A percentile compares a stretch with the other conserved stretches of the same genome.
These are phyloP conservation scores for Drosophila subquinaria DNA, from an alignment of 2,888 invertebrate genomes.

Conservation along the genomic window DNA sequence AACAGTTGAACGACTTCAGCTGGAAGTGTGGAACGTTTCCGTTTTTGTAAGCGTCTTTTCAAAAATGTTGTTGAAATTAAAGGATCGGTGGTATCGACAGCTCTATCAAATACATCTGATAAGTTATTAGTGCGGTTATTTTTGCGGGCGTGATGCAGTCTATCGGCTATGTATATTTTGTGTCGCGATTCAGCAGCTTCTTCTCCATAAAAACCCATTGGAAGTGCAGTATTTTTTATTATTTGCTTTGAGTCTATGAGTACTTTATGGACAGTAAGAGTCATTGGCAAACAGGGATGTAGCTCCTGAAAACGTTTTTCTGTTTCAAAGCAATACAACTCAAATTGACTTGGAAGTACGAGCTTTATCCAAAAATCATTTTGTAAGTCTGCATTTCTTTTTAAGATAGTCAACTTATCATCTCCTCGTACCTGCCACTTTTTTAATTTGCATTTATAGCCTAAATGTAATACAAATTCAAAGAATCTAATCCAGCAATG, in stretches of 20 bases:
- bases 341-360: background rate
- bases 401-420: too few relatives aligned
- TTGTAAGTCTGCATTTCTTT: too few relatives aligned
- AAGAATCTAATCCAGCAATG: slow-evolving; percentile 3
- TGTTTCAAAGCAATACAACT: background rate
- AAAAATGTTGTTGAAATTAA: background rate
- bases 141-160: background rate
- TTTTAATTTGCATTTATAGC: background rate
- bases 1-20: too few relatives aligned
- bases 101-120: background rate
- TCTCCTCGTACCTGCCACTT: too few relatives aligned
- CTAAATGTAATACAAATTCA: background rate
- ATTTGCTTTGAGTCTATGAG: background rate
- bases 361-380: too few relatives aligned
- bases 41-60: background rate
- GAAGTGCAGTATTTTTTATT: background rate
- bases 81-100: background rate
- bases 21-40: background rate
- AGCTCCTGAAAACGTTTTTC: slow-evolving; percentile 2
- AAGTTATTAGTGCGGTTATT: background rate
- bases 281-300: background rate
- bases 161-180: background rate
- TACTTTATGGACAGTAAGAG: too few relatives aligned
- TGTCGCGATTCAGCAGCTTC: background rate
- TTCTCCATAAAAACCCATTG: background rate